Percentiles rank a stretch among this genome's conserved stretches.
Evolutionary conservation across 2,888 invertebrate genomes (phyloP).

Genomic region (Parnassius apollo): DNA sequence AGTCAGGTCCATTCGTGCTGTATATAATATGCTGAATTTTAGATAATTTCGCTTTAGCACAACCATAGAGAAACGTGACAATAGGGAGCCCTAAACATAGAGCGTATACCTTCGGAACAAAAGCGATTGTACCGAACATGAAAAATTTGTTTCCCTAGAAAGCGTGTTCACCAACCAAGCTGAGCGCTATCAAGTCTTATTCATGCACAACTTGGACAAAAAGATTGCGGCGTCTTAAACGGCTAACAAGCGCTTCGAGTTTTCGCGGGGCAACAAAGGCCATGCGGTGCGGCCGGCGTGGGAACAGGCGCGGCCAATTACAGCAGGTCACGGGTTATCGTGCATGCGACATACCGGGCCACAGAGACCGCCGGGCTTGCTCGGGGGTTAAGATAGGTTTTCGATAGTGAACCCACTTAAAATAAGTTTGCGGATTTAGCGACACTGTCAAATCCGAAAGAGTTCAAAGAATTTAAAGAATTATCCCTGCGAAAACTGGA

Average conservation of each 20-base stretch:
- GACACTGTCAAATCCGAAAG: too few relatives aligned
- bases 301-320: constrained; percentile 41
- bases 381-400: constrained; percentile 15
- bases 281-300: constrained; percentile 28
- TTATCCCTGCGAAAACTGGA: too few relatives aligned
- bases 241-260: constrained; percentile 14
- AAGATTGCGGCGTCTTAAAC: constrained; percentile 11
- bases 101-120: not conserved
- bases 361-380: constrained; percentile 21
- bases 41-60: not conserved
- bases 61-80: not conserved
- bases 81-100: too few relatives aligned
- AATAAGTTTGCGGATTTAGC: constrained; percentile 1
- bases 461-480: too few relatives aligned
- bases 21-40: not conserved
- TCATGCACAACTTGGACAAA: constrained; percentile 19
- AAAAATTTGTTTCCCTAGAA: constrained; percentile 2
- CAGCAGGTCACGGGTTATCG: constrained; percentile 37
- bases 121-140: not conserved
- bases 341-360: constrained; percentile 40
- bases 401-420: constrained; percentile 5
- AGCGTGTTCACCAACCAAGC: constrained; percentile 6
- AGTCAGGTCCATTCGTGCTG: too few relatives aligned
- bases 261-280: constrained; percentile 7
- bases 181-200: not conserved